A percentile compares a stretch with the other conserved stretches of the same genome.
Evolutionary conservation across 2,113 vertebrate genomes (phyloP).

Genomic region (Choloepus hoffmanni): DNA sequence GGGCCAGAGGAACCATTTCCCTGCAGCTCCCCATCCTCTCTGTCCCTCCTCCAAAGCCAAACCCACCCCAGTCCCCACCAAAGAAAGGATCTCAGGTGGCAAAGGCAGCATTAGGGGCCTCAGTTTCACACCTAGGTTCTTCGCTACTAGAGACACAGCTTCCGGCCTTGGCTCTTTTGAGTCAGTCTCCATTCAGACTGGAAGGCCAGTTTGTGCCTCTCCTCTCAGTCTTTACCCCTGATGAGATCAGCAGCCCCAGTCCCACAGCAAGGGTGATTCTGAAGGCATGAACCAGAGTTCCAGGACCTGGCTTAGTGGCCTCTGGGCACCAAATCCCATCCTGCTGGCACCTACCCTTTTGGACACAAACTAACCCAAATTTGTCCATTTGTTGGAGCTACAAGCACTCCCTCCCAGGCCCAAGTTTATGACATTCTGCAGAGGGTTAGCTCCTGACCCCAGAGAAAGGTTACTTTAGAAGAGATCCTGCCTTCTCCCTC

Average conservation of each 20-base stretch:
- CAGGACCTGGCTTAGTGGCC: neutral
- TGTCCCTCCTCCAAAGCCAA: neutral
- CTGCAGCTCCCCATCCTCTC: neutral
- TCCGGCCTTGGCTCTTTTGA: neutral
- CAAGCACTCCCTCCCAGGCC: neutral
- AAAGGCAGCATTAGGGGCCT: accelerated
- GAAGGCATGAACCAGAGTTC: neutral
- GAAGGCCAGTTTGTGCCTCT: neutral
- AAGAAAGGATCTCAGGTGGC: neutral
- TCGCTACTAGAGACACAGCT: neutral
- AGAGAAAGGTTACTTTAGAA: neutral
- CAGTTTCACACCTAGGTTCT: accelerated
- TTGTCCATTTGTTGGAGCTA: neutral
- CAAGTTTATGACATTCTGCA: neutral
- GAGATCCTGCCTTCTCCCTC: neutral
- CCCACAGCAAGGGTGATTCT: neutral
- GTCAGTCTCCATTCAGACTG: neutral
- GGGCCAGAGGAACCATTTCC: neutral
- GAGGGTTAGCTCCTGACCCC: neutral
- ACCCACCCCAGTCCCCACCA: neutral
- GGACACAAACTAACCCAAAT: neutral
- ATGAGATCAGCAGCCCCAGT: neutral
- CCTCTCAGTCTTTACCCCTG: neutral
- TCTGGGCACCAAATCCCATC: neutral
- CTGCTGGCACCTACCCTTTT: neutral